Evolutionary conservation across 1,140 invertebrate species (phyloP).

Genomic region (Plodia interpunctella): DNA sequence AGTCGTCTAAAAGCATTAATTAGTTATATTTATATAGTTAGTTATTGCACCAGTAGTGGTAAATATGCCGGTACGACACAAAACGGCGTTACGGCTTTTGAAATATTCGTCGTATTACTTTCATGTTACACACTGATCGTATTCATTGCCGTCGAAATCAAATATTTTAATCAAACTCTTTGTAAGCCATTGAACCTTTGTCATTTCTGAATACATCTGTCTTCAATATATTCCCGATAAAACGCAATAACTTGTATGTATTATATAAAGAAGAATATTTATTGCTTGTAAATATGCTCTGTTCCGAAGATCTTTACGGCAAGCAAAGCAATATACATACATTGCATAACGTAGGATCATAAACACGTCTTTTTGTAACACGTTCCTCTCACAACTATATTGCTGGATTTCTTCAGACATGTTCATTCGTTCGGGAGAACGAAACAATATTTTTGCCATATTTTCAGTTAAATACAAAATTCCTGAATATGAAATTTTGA

Average conservation of each 20-base stretch:
- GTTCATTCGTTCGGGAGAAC: no score
- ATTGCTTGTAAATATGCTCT: not conserved
- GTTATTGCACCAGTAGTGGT: no score
- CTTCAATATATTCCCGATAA: not conserved
- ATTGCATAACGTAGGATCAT: not conserved
- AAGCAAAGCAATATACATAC: not conserved
- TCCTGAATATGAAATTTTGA: no score
- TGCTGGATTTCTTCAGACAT: not conserved
- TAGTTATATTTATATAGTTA: no score
- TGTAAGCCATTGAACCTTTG: not conserved
- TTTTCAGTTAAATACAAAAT: no score
- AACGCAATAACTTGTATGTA: not conserved
- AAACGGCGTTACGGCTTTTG: no score
- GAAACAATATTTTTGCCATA: no score
- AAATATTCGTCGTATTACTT: no score
- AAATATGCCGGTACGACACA: no score
- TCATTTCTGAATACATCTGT: not conserved
- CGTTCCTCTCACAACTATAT: not conserved
- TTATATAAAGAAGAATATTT: not conserved
- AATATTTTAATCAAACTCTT: not conserved
- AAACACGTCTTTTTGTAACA: constrained; percentile 3
- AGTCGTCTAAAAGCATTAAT: no score
- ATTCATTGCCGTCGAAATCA: not conserved
- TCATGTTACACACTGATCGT: no score
- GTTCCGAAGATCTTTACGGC: not conserved